Conservation (phyloP, 2,113 vertebrate species). For the Meleagris gallopavo region DNA sequence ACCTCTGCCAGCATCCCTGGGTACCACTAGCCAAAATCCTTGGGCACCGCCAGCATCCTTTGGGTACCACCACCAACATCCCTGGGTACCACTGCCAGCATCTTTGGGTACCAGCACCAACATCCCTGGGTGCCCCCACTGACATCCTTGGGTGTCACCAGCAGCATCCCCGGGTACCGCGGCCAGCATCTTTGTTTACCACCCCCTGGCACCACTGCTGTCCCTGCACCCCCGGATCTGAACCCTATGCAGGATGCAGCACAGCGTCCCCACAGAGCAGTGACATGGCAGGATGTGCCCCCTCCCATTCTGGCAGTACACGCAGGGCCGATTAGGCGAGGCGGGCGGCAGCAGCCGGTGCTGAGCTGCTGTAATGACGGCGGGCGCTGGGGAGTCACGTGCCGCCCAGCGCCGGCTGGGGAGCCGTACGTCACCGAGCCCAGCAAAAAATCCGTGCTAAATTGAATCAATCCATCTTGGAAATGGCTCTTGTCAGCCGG, state of each 20-base stretch:
- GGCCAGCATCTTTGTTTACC: not conserved
- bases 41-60: too few species aligned
- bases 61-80: not conserved
- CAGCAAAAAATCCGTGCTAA: constrained; percentile 83
- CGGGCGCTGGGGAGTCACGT: constrained; percentile 74
- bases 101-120: not conserved
- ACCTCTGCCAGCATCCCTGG: not conserved
- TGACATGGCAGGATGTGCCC: not conserved
- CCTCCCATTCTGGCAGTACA: accelerated
- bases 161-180: not conserved
- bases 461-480: constrained; percentile 92
- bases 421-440: constrained; percentile 80
- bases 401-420: constrained; percentile 65
- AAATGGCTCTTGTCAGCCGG: constrained; percentile 87
- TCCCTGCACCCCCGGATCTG: accelerated
- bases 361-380: constrained; percentile 71
- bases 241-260: not conserved
- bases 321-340: constrained; percentile 40
- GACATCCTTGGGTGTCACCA: not conserved
- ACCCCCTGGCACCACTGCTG: too few species aligned
- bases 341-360: constrained; percentile 23
- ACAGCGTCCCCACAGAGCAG: accelerated
- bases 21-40: too few species aligned
- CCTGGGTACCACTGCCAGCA: not conserved
- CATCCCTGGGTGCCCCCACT: not conserved